Evolutionary conservation across 2,113 vertebrate genomes (phyloP), one percentile per base, ranked within the genome.

Genomic region (Amphiprion percula): DNA sequence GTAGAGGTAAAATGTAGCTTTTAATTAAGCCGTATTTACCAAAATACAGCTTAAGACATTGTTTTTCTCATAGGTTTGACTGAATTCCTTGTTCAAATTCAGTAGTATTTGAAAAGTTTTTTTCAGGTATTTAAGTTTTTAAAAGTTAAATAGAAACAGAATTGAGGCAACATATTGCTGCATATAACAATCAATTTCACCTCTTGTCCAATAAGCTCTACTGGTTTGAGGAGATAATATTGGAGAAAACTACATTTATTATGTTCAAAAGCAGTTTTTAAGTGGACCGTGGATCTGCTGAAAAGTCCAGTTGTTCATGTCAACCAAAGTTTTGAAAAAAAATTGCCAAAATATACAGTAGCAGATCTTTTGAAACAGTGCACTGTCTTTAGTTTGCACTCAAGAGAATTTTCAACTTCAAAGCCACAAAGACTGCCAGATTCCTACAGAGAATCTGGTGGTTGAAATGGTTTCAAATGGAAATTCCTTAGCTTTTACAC

Each of bases 1-100:
- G 97, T 99, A 8, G 98, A 99, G 97, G 98, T 93, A 90, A 92
- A 73, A 69, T 64, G 79, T 85, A 44, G 30, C 4, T 12, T 60
- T 47, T 26, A 30, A 60, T 65, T 33, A 72, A 19, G 26, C 12
- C 12, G 19, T 10, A 23, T 73, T 59, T 46, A 64, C 47, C 28
- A 37, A 46, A 59, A 37, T 53, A 10, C 53, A 76, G 24, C n/a
- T 21, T 39, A 47, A 26, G 12, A 24, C 15, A 1, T 10, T 7
- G 4, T 63, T 64, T 21, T 28, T 8, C 17, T 52, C 60, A 3
- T n/a, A n/a, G n/a, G 54, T 72, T 37, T 63, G n/a, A 9, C 47
- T 49, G 44, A 59, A 66, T 66, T 65, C 23, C 68, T 70, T 77
- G 15, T 50, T 61, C n/a, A 21, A 39, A 30, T 53, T 56, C n/a